Base-by-base conservation (phyloP, 2,797 vertebrate species). In the Cyclura pinguis region DNA sequence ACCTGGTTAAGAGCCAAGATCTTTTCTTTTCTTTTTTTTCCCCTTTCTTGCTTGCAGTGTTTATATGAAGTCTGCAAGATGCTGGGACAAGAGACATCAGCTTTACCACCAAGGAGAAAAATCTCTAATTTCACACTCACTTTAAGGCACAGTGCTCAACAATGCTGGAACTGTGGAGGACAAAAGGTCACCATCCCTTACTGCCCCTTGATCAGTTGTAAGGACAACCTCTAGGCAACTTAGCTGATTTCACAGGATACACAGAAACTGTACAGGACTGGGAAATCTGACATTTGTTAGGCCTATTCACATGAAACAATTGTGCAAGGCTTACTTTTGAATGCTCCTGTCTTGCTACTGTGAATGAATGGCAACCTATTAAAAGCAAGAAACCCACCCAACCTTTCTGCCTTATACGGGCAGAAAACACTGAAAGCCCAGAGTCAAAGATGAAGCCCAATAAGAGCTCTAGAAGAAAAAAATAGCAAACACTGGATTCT, bases 121-220 rank as follows among this genome's bases (percentile, higher is more conserved):
- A 86, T 90, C 87, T 87, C 74, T 90, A 91, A 77, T 50, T 67
- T 93, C 64, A 50, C 78, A 69, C 24, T 92, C 92, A 57, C 3
- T 35, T 87, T 93, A 92, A 94, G 91, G 87, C 90, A 95, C 42
- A 47, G 42, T 47, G 42, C 84, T 69, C 0, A 92, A 90, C 64
- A 47, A 20, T 87, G 83, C 14, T 87, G 83, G 94, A 95, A 89
- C 88, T n/a, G 84, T 10, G 32, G 10, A 32, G 84, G 94, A 52
- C 8, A 24, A 93, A 76, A 47, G 92, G 62, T 72, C 93, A 95
- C 93, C 88, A 93, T 92, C n/a, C 29, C 16, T 80, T 90, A 85
- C 78, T 86, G 80, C 29, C 52, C 92, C 80, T 83, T 76, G 73
- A 55, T 87, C 76, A 90, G 78, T 93, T 94, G 89, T 91, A 88